Conservation (phyloP, 1,140 invertebrate genomes). For the Drosophila sproati region DNA sequence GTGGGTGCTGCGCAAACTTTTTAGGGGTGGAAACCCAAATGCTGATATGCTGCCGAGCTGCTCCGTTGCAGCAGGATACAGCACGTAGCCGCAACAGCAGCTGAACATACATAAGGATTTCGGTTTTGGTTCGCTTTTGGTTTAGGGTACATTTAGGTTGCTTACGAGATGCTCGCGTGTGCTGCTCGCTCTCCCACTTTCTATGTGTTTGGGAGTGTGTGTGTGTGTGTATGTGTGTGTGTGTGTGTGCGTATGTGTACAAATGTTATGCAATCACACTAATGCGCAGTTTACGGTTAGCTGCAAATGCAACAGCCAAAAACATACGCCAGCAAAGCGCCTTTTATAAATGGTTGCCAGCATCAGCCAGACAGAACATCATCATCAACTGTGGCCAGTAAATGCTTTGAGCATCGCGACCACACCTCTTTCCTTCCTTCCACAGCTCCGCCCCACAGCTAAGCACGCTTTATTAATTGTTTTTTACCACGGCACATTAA, state of each 20-base stretch:
- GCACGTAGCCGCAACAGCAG: constrained; percentile 71
- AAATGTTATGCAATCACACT: constrained; percentile 81
- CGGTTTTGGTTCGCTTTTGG: constrained; percentile 61
- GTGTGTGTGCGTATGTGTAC: constrained; percentile 37
- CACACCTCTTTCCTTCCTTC: neutral
- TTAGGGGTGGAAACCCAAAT: constrained; percentile 29
- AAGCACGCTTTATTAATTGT: constrained; percentile 51
- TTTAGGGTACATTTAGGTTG: constrained; percentile 46
- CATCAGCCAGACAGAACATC: constrained; percentile 44
- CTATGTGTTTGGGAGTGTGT: constrained; percentile 17
- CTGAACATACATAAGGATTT: constrained; percentile 73
- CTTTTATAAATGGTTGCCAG: constrained; percentile 73
- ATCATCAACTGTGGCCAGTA: constrained; percentile 43
- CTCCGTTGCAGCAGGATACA: constrained; percentile 34
- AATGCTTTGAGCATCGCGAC: neutral
- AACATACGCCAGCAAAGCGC: constrained; percentile 33
- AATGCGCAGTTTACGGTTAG: constrained; percentile 76
- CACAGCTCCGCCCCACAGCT: constrained; percentile 1
- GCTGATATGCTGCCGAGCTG: neutral
- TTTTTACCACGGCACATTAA: constrained; percentile 36
- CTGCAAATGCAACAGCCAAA: constrained; percentile 38
- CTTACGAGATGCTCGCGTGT: constrained; percentile 34
- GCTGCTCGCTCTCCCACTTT: neutral
- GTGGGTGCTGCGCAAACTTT: constrained; percentile 68
- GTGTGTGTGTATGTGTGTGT: constrained; percentile 17